Conservation (phyloP, 2,888 invertebrate species). For the Uropetala carovei region DNA sequence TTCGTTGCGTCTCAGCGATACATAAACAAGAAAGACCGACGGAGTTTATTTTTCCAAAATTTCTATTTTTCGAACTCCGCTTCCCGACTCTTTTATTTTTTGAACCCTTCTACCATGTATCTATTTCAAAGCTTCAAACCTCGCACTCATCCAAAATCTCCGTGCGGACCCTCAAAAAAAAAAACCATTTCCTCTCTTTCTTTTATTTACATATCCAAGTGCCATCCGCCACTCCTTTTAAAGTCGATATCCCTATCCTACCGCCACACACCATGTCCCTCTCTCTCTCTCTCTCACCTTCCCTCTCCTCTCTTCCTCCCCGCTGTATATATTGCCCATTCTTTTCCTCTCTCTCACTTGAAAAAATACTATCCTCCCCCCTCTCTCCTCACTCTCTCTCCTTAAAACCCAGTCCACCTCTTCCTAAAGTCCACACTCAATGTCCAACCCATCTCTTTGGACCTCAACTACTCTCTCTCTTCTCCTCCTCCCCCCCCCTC, state of each 20-base stretch:
- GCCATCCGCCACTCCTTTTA: slow-evolving; percentile 9
- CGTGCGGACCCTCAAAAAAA: neutral
- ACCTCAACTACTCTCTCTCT: neutral
- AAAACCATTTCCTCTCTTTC: slow-evolving; percentile 5
- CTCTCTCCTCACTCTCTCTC: no score
- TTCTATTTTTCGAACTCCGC: neutral
- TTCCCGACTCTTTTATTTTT: neutral
- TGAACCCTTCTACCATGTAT: neutral
- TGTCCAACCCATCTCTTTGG: neutral
- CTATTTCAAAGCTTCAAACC: slow-evolving; percentile 10
- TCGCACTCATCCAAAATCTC: neutral
- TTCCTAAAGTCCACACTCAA: slow-evolving; percentile 8
- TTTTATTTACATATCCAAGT: slow-evolving; percentile 32
- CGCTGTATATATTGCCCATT: slow-evolving; percentile 30
- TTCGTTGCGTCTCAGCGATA: neutral
- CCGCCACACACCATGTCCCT: slow-evolving; percentile 14
- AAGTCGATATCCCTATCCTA: slow-evolving; percentile 18
- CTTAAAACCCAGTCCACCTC: neutral
- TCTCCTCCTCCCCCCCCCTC: neutral
- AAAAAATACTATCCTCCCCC: neutral
- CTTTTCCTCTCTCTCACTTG: slow-evolving; percentile 16
- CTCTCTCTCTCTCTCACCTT: neutral
- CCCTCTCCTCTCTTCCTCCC: neutral
- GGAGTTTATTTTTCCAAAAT: neutral
- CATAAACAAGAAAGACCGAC: neutral